Conservation (phyloP, 2,888 invertebrate species). For the Tetrapedia diversipes region DNA sequence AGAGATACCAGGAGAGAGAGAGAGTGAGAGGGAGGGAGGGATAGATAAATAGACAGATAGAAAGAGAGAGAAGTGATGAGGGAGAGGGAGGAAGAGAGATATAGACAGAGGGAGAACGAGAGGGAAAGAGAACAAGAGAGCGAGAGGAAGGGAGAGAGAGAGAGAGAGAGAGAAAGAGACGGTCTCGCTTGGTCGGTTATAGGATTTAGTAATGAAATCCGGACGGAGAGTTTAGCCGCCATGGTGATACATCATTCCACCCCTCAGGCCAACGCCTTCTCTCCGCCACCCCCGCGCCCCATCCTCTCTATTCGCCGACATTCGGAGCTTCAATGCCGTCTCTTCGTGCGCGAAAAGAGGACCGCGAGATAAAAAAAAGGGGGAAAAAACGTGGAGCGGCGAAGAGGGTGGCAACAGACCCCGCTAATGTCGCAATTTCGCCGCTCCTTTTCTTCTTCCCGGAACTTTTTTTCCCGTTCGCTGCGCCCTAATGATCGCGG, state of each 20-base stretch:
- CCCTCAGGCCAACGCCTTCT: conserved; percentile 60
- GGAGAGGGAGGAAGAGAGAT: too few relatives aligned
- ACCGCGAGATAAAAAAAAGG: neutral
- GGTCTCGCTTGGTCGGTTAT: conserved; percentile 66
- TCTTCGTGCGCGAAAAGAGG: conserved; percentile 29
- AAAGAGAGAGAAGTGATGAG: conserved; percentile 8
- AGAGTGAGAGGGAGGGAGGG: neutral
- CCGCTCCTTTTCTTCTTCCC: conserved; percentile 68
- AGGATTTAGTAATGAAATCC: conserved; percentile 73
- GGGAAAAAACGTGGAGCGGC: neutral
- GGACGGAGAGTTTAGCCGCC: conserved; percentile 65
- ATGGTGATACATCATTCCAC: conserved; percentile 70
- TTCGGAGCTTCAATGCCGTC: conserved; percentile 56
- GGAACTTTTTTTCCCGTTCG: conserved; percentile 45
- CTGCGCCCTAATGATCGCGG: conserved; percentile 72
- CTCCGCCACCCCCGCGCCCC: conserved; percentile 26
- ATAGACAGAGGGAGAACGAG: neutral
- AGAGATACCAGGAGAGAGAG: neutral
- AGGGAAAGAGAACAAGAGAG: conserved; percentile 4
- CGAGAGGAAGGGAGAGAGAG: conserved; percentile 33
- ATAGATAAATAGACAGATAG: conserved; percentile 46
- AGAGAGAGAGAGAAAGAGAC: conserved; percentile 30
- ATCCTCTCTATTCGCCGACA: conserved; percentile 29
- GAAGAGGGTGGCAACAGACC: conserved; percentile 62
- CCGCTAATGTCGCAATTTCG: conserved; percentile 78